A percentile compares a stretch with the other conserved stretches of the same genome.
These are phyloP conservation scores for Prorops nasuta DNA, from an alignment of 1,140 invertebrate species.

Conservation along the genomic window DNA sequence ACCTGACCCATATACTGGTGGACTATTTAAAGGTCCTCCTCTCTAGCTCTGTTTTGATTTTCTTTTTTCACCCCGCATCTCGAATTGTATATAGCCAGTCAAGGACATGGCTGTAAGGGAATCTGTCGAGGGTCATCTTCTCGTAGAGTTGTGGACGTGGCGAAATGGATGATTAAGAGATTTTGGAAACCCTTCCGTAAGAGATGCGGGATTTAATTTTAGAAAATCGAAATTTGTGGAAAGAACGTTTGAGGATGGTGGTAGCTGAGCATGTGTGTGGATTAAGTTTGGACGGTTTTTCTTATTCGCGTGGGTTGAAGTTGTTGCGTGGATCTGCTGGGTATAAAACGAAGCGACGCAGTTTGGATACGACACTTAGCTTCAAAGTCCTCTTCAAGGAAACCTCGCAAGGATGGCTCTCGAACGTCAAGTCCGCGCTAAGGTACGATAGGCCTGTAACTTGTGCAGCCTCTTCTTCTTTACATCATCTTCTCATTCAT, in stretches of 20 bases:
- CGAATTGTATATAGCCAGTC: not conserved
- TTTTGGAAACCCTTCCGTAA: no score
- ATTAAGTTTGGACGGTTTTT: slow-evolving; percentile 6
- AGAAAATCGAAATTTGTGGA: not conserved
- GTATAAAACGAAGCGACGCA: slow-evolving; percentile 42
- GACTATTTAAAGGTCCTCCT: slow-evolving; percentile 32
- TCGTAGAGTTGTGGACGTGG: not conserved
- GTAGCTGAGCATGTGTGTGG: not conserved
- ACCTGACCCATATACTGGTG: slow-evolving; percentile 35
- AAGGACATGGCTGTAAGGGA: not conserved
- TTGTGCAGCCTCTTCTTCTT: slow-evolving; percentile 8
- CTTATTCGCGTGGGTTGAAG: slow-evolving; percentile 36
- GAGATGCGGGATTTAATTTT: not conserved
- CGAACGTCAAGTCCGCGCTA: slow-evolving; percentile 76
- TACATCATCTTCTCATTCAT: no score
- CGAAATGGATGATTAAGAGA: no score
- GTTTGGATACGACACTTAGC: not conserved
- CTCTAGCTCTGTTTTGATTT: slow-evolving; percentile 2
- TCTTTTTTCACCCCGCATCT: slow-evolving; percentile 1
- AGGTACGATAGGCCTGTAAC: no score
- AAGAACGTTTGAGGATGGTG: not conserved
- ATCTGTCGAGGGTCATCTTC: not conserved
- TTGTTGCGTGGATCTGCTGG: slow-evolving; percentile 25
- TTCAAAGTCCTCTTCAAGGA: slow-evolving; percentile 33
- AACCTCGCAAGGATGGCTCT: slow-evolving; percentile 68